Percentiles rank a stretch among this genome's conserved stretches.
Conservation (phyloP, 2,113 vertebrate species). For the Camelus bactrianus region DNA sequence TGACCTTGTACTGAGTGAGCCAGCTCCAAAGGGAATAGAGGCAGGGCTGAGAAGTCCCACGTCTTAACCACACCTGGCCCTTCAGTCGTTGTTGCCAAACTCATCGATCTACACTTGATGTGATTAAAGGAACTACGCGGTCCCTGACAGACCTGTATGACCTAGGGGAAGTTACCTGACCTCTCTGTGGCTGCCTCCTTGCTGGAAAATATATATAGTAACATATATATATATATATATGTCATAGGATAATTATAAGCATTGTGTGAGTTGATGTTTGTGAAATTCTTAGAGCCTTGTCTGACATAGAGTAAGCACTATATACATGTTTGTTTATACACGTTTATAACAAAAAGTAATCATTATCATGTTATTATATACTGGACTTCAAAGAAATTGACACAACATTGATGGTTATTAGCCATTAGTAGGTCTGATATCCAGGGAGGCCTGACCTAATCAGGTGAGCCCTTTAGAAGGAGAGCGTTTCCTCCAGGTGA, state of each 20-base stretch:
- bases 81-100: background rate
- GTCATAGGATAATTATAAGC: background rate
- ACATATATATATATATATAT: background rate
- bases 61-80: background rate
- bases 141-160: background rate
- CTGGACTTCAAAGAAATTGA: background rate
- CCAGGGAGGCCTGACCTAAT: background rate
- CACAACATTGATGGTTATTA: background rate
- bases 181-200: background rate
- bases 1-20: background rate
- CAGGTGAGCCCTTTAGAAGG: background rate
- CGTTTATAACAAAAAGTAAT: background rate
- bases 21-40: background rate
- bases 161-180: background rate
- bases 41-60: background rate
- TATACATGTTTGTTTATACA: background rate
- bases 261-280: background rate
- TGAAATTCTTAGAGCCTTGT: slow-evolving; percentile 8
- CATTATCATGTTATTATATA: background rate
- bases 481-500: background rate
- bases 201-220: background rate
- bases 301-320: background rate
- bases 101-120: background rate
- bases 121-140: background rate
- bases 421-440: background rate